Percentiles rank a stretch among this genome's conserved stretches.
phyloP scores from a whole-genome alignment of 2,113 vertebrate genomes.

The Elanoides forficatus region DNA sequence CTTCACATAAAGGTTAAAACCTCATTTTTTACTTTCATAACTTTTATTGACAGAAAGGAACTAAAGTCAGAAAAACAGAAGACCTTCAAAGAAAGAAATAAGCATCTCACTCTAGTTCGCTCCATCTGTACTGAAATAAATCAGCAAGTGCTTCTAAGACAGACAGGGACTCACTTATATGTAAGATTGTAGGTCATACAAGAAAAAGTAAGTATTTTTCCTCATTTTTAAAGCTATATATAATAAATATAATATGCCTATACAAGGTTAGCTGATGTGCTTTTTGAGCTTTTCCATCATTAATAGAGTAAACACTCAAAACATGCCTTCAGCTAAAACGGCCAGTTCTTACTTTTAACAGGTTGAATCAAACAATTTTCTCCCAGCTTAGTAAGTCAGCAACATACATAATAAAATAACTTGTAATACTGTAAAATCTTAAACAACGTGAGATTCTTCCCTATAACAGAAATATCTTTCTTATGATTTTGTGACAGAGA shows the following conservation, averaged over 20 bases:
- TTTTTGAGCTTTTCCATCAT: neutral
- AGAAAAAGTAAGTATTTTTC: neutral
- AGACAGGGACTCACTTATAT: neutral
- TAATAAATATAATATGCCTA: neutral
- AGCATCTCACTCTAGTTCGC: neutral
- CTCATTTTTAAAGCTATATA: neutral
- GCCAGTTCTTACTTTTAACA: neutral
- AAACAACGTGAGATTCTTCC: neutral
- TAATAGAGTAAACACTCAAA: neutral
- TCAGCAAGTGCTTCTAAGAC: neutral
- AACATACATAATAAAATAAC: neutral
- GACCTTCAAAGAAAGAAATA: neutral
- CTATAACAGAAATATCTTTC: neutral
- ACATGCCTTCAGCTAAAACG: neutral
- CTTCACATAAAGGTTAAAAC: neutral
- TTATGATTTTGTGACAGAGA: neutral
- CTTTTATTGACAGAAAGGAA: neutral
- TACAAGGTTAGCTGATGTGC: neutral
- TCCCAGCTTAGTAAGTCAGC: neutral
- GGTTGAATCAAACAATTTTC: neutral
- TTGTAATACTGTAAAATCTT: neutral
- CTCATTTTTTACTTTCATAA: neutral
- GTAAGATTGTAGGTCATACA: neutral
- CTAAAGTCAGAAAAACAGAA: neutral
- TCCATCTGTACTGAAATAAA: neutral